Conservation (phyloP, 2,113 vertebrate genomes). For the Trinectes maculatus region DNA sequence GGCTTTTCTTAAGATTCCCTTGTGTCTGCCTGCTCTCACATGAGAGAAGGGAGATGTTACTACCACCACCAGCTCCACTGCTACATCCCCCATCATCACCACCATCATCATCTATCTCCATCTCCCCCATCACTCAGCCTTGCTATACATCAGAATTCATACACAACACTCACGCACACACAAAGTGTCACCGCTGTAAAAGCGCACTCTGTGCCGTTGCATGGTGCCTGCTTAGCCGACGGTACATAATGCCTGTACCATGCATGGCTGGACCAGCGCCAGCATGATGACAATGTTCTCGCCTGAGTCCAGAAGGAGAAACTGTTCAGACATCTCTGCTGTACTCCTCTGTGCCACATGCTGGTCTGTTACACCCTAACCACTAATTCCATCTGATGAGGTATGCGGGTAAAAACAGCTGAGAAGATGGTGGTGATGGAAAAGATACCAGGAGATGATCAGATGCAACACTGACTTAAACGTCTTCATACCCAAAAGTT, state of each 20-base stretch:
- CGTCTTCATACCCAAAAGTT: too few species aligned
- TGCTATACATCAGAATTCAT: conserved; percentile 23
- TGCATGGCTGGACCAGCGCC: conserved; percentile 64
- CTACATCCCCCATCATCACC: conserved; percentile 10
- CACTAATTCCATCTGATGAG: conserved; percentile 21
- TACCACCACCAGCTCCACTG: conserved; percentile 12
- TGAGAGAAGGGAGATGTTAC: conserved; percentile 25
- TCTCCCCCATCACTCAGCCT: conserved; percentile 22
- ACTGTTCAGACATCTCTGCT: conserved; percentile 47
- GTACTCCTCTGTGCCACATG: conserved; percentile 38
- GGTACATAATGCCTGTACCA: conserved; percentile 63
- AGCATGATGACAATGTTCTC: conserved; percentile 66
- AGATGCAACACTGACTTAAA: not conserved
- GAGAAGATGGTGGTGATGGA: not conserved
- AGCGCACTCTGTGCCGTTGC: conserved; percentile 29
- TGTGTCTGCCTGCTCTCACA: conserved; percentile 1
- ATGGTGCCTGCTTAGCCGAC: conserved; percentile 44
- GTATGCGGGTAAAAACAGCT: conserved; percentile 5
- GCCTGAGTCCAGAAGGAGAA: conserved; percentile 45
- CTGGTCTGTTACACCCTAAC: conserved; percentile 24
- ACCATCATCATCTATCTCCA: conserved; percentile 16
- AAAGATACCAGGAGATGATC: not conserved
- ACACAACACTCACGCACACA: conserved; percentile 29
- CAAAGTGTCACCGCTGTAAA: conserved; percentile 35
- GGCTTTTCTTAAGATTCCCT: not conserved